phyloP scores from a whole-genome alignment of 1,140 invertebrate species.

The Lasioglossum albipes region DNA sequence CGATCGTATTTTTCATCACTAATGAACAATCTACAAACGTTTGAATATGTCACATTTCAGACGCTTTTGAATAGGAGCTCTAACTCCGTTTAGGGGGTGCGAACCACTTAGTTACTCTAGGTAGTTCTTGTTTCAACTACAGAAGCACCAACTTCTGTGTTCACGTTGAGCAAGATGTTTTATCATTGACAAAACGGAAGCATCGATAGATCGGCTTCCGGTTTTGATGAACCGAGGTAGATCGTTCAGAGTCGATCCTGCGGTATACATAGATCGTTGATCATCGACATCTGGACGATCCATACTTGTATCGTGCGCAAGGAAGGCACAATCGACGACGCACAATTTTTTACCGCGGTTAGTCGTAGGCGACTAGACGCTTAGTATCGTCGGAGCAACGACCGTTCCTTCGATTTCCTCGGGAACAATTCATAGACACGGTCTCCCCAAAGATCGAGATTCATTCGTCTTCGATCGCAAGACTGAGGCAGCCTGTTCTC shows the following conservation, averaged over 20 bases:
- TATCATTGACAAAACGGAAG: neutral
- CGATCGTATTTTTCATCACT: too few relatives aligned
- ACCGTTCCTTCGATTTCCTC: conserved; percentile 45
- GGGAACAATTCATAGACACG: conserved; percentile 52
- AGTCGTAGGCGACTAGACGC: conserved; percentile 20
- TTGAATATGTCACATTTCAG: too few relatives aligned
- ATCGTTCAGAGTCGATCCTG: neutral
- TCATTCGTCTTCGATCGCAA: conserved; percentile 16
- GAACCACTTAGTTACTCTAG: too few relatives aligned
- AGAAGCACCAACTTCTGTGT: neutral
- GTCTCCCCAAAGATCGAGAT: conserved; percentile 30
- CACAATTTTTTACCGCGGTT: conserved; percentile 40
- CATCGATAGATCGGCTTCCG: neutral
- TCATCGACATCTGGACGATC: neutral
- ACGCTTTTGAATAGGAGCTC: too few relatives aligned
- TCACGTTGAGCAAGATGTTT: neutral
- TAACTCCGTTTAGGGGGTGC: too few relatives aligned
- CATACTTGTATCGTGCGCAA: neutral
- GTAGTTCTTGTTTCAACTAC: too few relatives aligned
- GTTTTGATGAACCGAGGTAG: neutral
- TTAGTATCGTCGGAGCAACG: conserved; percentile 37
- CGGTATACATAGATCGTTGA: conserved; percentile 1
- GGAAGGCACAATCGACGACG: conserved; percentile 25
- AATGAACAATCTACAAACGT: too few relatives aligned
- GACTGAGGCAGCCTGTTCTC: conserved; percentile 21